Conservation (phyloP, 2,797 vertebrate genomes). For the Gephyroberyx darwinii region DNA sequence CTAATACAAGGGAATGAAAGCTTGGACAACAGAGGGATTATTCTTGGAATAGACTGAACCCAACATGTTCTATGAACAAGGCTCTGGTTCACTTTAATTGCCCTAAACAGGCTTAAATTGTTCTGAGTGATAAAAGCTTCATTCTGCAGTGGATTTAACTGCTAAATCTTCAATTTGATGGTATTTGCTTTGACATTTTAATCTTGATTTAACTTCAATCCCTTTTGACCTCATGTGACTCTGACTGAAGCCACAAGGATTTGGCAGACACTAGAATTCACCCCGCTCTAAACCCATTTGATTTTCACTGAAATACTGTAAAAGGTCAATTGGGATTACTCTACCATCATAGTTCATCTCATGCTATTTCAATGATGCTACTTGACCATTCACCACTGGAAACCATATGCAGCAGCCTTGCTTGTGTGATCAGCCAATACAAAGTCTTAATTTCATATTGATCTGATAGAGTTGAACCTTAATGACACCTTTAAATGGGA, state of each 20-base stretch:
- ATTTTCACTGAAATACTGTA: slow-evolving; percentile 52
- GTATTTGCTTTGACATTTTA: slow-evolving; percentile 61
- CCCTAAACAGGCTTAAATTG: slow-evolving; percentile 60
- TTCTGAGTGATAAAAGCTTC: slow-evolving; percentile 48
- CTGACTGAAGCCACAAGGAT: slow-evolving; percentile 33
- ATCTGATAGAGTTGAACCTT: background rate
- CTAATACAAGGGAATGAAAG: slow-evolving; percentile 45
- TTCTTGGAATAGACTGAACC: slow-evolving; percentile 46
- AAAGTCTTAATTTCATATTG: background rate
- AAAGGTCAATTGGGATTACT: slow-evolving; percentile 57
- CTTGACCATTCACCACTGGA: slow-evolving; percentile 31
- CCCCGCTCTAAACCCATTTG: slow-evolving; percentile 38
- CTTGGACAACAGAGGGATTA: slow-evolving; percentile 63
- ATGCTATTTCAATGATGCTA: background rate
- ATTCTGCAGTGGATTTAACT: slow-evolving; percentile 52
- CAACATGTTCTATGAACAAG: slow-evolving; percentile 37
- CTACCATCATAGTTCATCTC: slow-evolving; percentile 12
- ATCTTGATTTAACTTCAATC: slow-evolving; percentile 69
- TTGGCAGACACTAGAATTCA: slow-evolving; percentile 39
- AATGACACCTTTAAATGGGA: background rate
- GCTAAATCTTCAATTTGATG: slow-evolving; percentile 62
- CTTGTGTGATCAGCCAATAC: background rate
- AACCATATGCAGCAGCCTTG: too few species aligned
- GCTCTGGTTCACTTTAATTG: slow-evolving; percentile 60
- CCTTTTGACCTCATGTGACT: slow-evolving; percentile 36